phyloP scores from a whole-genome alignment of 2,113 vertebrate genomes.

The Syngnathoides biaculeatus region DNA sequence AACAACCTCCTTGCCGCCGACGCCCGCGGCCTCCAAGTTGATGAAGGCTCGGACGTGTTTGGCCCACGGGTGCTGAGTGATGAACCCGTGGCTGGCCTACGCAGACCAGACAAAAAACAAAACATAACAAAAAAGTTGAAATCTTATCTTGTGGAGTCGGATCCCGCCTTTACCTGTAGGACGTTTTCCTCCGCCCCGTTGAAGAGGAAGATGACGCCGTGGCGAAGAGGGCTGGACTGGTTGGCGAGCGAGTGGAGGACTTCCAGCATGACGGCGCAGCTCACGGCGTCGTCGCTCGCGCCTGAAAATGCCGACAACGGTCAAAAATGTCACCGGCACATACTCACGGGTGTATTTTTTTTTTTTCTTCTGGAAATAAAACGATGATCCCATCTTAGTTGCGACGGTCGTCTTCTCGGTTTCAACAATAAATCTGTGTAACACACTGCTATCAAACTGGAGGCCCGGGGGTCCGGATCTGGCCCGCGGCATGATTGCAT shows the following conservation, averaged over 20 bases:
- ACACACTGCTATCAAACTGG: too few species aligned
- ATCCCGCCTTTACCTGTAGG: slow-evolving; percentile 79
- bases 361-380: too few species aligned
- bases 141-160: too few species aligned
- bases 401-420: too few species aligned
- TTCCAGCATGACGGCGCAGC: slow-evolving; percentile 96
- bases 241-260: slow-evolving; percentile 84
- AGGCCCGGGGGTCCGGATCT: too few species aligned
- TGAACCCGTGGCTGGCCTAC: slow-evolving; percentile 97
- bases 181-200: slow-evolving; percentile 98
- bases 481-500: too few species aligned
- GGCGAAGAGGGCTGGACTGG: slow-evolving; percentile 78
- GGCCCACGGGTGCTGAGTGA: slow-evolving; percentile 95
- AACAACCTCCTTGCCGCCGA: slow-evolving; percentile 97
- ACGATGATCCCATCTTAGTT: too few species aligned
- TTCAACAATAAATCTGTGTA: too few species aligned
- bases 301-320: slow-evolving; percentile 65
- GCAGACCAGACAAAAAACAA: slow-evolving; percentile 3
- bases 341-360: too few species aligned
- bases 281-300: slow-evolving; percentile 96
- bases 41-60: slow-evolving; percentile 89
- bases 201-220: slow-evolving; percentile 93
- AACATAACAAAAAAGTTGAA: not conserved
- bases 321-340: not conserved
- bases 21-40: slow-evolving; percentile 96